Base-by-base conservation (phyloP, 2,113 vertebrate species). In the Origma solitaria region DNA sequence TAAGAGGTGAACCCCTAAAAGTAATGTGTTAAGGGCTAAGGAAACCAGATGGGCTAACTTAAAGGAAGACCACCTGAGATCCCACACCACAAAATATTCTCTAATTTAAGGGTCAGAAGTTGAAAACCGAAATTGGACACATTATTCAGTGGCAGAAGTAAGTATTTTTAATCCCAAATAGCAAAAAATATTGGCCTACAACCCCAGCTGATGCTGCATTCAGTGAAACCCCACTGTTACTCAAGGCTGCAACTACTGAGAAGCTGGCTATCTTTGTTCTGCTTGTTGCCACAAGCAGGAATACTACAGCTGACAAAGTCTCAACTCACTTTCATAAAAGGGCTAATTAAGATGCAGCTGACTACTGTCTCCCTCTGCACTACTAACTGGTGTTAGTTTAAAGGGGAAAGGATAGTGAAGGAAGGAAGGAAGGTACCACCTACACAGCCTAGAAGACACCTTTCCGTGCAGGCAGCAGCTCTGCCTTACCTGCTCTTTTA, bases 401-500 rank as follows among this genome's bases (percentile, higher is more conserved):
- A 71, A 83, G 27, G 38, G 33, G 57, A 82, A 89, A 85, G 42
- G 33, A 72, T 31, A 94, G 40, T 0, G 65, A 92, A 91, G 31
- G 75, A 79, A 90, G 42, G 83, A 79, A 90, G 45, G 83, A 44
- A 91, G 58, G 65, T 30, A 62, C 25, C 82, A 54, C 47, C 93
- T 72, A 40, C 1, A 1, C 44, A 89, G 47, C 51, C 80, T 82
- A 72, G n/a, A 77, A 89, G 89, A 90, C 37, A 47, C 47, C 71
- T 73, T 72, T 58, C 21, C 0, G 0, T 65, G 54, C 62, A 91
- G 90, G 82, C 79, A 70, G 84, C 66, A 82, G 38, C 68, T 83
- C 90, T 95, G 87, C 93, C 94, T 97, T 95, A 93, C 90, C 93
- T 96, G 92, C 80, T 93, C 94, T 86, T 87, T 93, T 51, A 96